A percentile compares a stretch with the other conserved stretches of the same genome.
Conservation (phyloP, 1,140 invertebrate genomes). For the Listronotus bonariensis region DNA sequence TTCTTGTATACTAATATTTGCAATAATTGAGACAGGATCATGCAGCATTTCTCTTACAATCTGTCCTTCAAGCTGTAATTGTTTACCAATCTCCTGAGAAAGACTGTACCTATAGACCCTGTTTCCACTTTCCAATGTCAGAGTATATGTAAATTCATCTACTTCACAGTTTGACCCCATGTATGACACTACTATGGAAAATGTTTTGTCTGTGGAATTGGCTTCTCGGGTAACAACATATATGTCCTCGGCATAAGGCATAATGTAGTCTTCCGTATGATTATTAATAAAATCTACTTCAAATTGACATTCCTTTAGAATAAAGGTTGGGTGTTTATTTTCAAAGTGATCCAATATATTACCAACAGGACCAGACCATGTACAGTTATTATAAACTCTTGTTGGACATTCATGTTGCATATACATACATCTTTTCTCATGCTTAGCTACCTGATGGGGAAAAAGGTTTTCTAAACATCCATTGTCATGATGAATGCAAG, state of each 20-base stretch:
- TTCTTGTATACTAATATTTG: slow-evolving; percentile 22
- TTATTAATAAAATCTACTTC: slow-evolving; percentile 38
- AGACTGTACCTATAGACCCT: slow-evolving; percentile 6
- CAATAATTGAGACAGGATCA: slow-evolving; percentile 27
- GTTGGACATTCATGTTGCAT: slow-evolving; percentile 18
- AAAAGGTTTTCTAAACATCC: slow-evolving; percentile 4
- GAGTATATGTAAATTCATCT: slow-evolving; percentile 13
- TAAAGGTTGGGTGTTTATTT: slow-evolving; percentile 22
- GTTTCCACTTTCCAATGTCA: slow-evolving; percentile 29
- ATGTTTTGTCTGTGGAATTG: slow-evolving; percentile 17
- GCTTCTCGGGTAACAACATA: slow-evolving; percentile 26
- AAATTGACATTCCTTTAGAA: slow-evolving; percentile 29
- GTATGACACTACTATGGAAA: slow-evolving; percentile 28
- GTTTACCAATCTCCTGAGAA: slow-evolving; percentile 5
- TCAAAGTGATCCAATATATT: slow-evolving; percentile 32
- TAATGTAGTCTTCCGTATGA: slow-evolving; percentile 30
- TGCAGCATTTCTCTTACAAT: slow-evolving; percentile 15
- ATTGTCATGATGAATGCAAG: slow-evolving; percentile 3
- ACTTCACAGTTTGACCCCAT: slow-evolving; percentile 10
- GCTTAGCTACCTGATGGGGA: neutral
- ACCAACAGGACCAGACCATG: slow-evolving; percentile 17
- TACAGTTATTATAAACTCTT: slow-evolving; percentile 5
- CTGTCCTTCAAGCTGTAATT: neutral
- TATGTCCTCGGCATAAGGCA: slow-evolving; percentile 34
- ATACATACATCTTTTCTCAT: slow-evolving; percentile 5